Evolutionary conservation across 2,888 invertebrate genomes (phyloP), one percentile per base, ranked within the genome.

Genomic region (Drosophila tanythrix): DNA sequence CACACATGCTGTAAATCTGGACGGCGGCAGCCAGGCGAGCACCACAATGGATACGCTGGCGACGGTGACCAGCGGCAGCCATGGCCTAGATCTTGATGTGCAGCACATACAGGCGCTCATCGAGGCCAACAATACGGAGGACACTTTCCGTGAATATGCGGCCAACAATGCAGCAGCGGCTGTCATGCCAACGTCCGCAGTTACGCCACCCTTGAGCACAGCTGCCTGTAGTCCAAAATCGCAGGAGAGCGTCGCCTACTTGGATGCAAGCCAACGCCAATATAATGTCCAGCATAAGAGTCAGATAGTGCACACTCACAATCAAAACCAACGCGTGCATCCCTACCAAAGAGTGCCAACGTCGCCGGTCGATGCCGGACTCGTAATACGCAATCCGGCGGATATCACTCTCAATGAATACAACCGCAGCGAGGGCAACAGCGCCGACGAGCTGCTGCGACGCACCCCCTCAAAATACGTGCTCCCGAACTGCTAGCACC

Each of bases 341-440:
- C 84, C 86, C 68, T 86, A 88, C 89, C 89, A 88, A 85, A 75
- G 81, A 76, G 58, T 81, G 58, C 77, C 81, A 52, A 60, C 73
- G 33, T 81, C 85, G 35, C 86, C 86, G 55, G 72, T 77, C 52
- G 84, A 82, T 38, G 67, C 77, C 48, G 73, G 76, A 5, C 64
- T 79, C 21, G 76, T 69, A n/a, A 73, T 92, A 55, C 92, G 93
- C 33, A 92, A 89, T 83, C 91, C 92, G 36, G 92, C 90, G 5
- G 93, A 93, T 69, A 93, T 93, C 79, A 93, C 93, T 13, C 83
- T 93, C 50, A 93, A 93, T 69, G 93, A 93, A 76, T 93, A 93
- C 77, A 93, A 93, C 70, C 91, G 93, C 38, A 86, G 88, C 48
- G 86, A 89, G 43, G 88, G 82, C 65, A 88, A 72, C 67, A 84